Base-by-base conservation (phyloP, 92 coral and sea anemone species). In the Bergia puertoricense region DNA sequence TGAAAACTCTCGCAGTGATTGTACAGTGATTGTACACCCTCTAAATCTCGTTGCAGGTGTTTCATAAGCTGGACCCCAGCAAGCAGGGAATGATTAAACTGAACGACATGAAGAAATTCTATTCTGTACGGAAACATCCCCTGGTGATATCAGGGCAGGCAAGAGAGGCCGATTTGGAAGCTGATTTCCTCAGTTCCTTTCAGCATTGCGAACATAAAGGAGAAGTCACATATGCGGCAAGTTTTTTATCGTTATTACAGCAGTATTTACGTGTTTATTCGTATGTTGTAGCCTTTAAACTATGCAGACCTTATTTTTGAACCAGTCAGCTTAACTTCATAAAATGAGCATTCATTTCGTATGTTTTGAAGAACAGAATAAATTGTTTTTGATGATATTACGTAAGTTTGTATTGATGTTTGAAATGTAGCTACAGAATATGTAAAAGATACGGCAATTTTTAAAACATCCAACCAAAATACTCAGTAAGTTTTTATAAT, bases 201-300 rank as follows among this genome's bases (percentile, higher is more conserved):
- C 93, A 89, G 85, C 92, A 92, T 80, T 95, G 96, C 84, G 92
- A 94, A 79, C 89, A 90, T 88, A 97, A 76, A 86, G 99, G 96
- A 83, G 97, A 97, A 92, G 94, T 97, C 45, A 93, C 97, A 38
- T 97, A 91, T 94, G 97, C 96, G 30, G 99, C 92, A 89, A 86
- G 98, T 76, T 30, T 1, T 76, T 56, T 48, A 11, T 23, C n/a
- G 15, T 5, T 74, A 43, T 39, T 74, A 4, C 9, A 3, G 68
- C 14, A 1, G 68, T 13, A 13, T 30, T 13, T 44, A 62, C 36
- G 20, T 42, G 45, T 18, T 13, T 41, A 0, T 30, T 30, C 30
- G 30, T 30, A 30, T 30, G 30, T 30, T 30, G 30, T 30, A 30
- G 30, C 30, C 30, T 30, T 30, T 30, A 30, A 30, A 30, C 30